These are phyloP conservation scores for Chrysomela aeneicollis DNA, from an alignment of 2,888 invertebrate genomes.

Conservation along the genomic window DNA sequence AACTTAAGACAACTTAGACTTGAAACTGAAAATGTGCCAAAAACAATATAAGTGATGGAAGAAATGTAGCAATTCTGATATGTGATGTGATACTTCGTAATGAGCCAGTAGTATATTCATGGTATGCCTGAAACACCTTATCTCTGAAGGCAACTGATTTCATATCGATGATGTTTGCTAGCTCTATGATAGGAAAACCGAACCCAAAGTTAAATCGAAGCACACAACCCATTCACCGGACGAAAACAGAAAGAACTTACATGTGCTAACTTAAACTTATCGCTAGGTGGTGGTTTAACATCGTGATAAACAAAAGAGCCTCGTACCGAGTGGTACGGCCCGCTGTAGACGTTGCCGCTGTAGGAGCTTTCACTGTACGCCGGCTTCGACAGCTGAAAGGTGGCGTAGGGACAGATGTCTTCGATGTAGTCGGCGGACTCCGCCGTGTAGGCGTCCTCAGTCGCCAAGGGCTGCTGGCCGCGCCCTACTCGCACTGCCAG, in stretches of 20 bases:
- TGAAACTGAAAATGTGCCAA: no score
- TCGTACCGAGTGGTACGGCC: slow-evolving; percentile 85
- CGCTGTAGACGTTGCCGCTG: slow-evolving; percentile 87
- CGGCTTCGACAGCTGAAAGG: slow-evolving; percentile 84
- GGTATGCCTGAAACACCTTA: no score
- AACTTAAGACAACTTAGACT: neutral
- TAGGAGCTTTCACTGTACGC: slow-evolving; percentile 90
- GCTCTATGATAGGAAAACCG: neutral
- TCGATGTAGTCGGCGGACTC: slow-evolving; percentile 82
- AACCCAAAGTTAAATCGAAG: slow-evolving; percentile 19
- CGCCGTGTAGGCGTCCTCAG: slow-evolving; percentile 64
- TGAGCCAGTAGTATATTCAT: no score
- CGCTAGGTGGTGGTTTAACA: slow-evolving; percentile 77
- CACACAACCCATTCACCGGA: slow-evolving; percentile 17
- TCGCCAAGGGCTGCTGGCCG: slow-evolving; percentile 60
- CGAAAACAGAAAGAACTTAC: slow-evolving; percentile 61
- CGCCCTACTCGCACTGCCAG: slow-evolving; percentile 68
- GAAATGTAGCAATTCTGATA: no score
- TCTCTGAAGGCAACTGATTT: neutral
- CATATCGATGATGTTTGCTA: neutral
- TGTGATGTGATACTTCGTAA: no score
- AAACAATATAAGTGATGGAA: no score
- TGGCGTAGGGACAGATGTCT: slow-evolving; percentile 92
- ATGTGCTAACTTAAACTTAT: slow-evolving; percentile 78
- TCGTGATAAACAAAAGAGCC: slow-evolving; percentile 91